Percentiles rank a stretch among this genome's conserved stretches.
These are phyloP conservation scores for Rallus crepitans DNA, from an alignment of 2,797 vertebrate species.

Conservation along the genomic window DNA sequence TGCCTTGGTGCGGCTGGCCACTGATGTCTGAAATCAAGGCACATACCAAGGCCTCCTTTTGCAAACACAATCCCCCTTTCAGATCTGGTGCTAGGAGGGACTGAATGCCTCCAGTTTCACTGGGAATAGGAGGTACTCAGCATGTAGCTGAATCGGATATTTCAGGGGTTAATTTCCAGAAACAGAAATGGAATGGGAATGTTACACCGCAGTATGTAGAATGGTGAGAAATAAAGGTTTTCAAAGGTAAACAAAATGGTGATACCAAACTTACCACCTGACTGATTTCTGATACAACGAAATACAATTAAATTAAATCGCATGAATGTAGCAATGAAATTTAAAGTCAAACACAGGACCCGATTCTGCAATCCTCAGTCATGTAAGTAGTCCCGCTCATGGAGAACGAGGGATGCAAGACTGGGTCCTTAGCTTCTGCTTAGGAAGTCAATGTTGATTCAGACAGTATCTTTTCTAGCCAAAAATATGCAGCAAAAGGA, in stretches of 20 bases:
- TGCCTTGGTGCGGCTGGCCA: slow-evolving; percentile 52
- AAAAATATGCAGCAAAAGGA: slow-evolving; percentile 78
- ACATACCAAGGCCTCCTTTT: slow-evolving; percentile 52
- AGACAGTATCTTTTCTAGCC: slow-evolving; percentile 78
- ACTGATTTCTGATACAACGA: neutral
- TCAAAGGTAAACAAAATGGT: neutral
- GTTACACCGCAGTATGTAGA: neutral
- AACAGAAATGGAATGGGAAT: neutral
- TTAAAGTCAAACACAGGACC: slow-evolving; percentile 20
- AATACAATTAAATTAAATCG: neutral
- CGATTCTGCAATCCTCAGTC: slow-evolving; percentile 60
- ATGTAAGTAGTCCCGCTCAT: slow-evolving; percentile 45
- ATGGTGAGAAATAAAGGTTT: slow-evolving; percentile 2
- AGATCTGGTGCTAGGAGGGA: slow-evolving; percentile 26
- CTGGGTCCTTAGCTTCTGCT: slow-evolving; percentile 68
- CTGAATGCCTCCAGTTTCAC: slow-evolving; percentile 36
- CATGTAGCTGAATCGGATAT: neutral
- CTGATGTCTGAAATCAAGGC: slow-evolving; percentile 59
- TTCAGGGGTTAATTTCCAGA: slow-evolving; percentile 56
- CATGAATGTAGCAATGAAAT: neutral
- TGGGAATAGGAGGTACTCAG: slow-evolving; percentile 6
- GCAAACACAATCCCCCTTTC: slow-evolving; percentile 68
- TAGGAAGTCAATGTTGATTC: slow-evolving; percentile 77
- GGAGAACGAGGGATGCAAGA: slow-evolving; percentile 30
- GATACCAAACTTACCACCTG: neutral